Base-by-base conservation (phyloP, 2,888 invertebrate genomes). In the Netelia melanura region DNA sequence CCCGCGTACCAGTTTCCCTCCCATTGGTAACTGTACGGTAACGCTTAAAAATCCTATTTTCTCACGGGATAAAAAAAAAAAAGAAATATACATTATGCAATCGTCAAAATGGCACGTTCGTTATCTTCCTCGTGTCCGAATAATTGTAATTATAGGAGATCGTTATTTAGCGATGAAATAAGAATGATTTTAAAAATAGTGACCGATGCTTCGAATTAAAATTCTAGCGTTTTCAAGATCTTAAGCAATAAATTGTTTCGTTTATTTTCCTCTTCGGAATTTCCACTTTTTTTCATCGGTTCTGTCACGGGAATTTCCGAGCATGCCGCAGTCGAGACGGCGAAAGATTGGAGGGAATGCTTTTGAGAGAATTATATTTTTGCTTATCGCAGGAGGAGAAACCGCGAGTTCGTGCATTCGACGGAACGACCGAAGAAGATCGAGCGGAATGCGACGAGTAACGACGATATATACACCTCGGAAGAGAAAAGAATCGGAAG, bases 401-500 rank as follows among this genome's bases (percentile, higher is more conserved):
- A 72, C 56, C 72, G 48, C 72, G 52, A 80, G 56, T 21, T 65
- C 17, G 17, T 58, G 44, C 14, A 48, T 17, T 80, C 44, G 17
- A 67, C 14, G 10, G 48, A 30, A 78, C 38, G 38, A 21, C 3
- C 62, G 52, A 38, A 21, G 21, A 62, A 52, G 48, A 56, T 43
- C 14, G 38, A 52, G 25, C 2, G 8, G 6, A 61, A 61, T 23
- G 44, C n/a, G 14, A 61, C 21, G 44, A 30, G 25, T 48, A 44
- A 62, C 17, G n/a, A n/a, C 14, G 23, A 44, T n/a, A 54, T 11
- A 48, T 3, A 23, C 38, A 8, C 6, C 25, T 54, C 58, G 30
- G 23, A 77, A 25, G 43, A 43, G 14, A 17, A 38, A 21, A 64
- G 61, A 81, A 21, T 0, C 84, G 84, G 84, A 84, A 81, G 84